These are phyloP conservation scores for Teleiodes luculella DNA, from an alignment of 2,888 invertebrate genomes.

Conservation along the genomic window DNA sequence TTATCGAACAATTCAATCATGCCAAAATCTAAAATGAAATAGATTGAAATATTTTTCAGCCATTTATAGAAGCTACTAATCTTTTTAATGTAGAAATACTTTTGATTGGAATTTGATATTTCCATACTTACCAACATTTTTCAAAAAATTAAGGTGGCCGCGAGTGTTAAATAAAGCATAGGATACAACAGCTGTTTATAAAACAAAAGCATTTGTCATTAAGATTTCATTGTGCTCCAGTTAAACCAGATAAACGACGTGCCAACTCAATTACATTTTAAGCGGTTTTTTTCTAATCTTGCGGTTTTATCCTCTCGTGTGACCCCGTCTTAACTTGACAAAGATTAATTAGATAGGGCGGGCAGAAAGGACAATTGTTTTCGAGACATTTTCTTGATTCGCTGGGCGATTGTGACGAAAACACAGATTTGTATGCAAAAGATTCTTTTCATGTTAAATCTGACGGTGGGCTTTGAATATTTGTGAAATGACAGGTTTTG, in stretches of 20 bases:
- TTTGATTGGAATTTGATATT: no score
- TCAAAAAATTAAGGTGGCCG: no score
- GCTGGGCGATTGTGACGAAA: not conserved
- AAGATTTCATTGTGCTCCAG: no score
- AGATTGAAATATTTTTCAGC: no score
- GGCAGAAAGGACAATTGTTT: constrained; percentile 7
- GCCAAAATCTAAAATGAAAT: no score
- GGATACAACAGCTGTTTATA: no score
- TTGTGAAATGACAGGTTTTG: not conserved
- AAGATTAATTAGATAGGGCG: constrained; percentile 12
- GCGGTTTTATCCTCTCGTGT: not conserved
- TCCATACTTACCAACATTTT: no score
- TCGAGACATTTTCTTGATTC: not conserved
- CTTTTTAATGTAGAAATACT: no score
- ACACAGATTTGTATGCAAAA: constrained; percentile 4
- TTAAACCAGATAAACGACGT: not conserved
- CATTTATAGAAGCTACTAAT: no score
- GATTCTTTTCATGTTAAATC: not conserved
- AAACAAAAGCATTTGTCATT: no score
- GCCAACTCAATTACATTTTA: not conserved
- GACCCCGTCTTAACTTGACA: constrained; percentile 3
- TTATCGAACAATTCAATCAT: no score
- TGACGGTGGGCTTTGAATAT: not conserved
- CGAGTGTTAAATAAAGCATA: not conserved
- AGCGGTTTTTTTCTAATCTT: not conserved